phyloP scores from a whole-genome alignment of 2,113 vertebrate species.

The Gopherus flavomarginatus region DNA sequence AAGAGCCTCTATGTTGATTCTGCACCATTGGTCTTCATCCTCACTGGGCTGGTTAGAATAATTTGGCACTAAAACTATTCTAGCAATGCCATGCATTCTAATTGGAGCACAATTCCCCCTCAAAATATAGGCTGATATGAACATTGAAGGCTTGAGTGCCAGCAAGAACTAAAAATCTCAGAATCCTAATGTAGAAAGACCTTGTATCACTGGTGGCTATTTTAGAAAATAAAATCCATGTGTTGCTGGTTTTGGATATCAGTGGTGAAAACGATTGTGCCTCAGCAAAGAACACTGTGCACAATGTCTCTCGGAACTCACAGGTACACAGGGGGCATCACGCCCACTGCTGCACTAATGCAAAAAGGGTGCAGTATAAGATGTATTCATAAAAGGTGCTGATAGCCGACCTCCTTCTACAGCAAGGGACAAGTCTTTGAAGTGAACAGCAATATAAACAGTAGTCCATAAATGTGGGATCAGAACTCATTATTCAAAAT shows the following conservation, averaged over 20 bases:
- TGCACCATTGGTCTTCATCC: conserved; percentile 11
- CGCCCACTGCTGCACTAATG: background rate
- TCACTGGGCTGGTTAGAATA: conserved; percentile 51
- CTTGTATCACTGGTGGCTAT: background rate
- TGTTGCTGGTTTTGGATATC: background rate
- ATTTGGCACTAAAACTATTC: background rate
- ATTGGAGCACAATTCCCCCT: background rate
- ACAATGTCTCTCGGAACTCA: background rate
- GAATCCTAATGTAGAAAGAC: background rate
- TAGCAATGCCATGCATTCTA: conserved; percentile 7
- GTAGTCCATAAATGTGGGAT: background rate
- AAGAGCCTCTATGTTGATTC: conserved; percentile 1
- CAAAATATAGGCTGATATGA: background rate
- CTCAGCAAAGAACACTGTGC: background rate
- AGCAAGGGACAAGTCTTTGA: background rate
- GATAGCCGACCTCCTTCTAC: background rate
- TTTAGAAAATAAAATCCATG: conserved; percentile 22
- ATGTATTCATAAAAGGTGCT: background rate
- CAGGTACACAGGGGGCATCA: background rate
- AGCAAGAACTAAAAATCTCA: background rate
- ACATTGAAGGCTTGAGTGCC: background rate
- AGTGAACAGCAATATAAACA: background rate
- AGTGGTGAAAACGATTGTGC: background rate
- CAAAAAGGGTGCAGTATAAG: background rate
- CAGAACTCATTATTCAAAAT: background rate